phyloP scores from a whole-genome alignment of 2,888 invertebrate species.

The Drosophila merina region DNA sequence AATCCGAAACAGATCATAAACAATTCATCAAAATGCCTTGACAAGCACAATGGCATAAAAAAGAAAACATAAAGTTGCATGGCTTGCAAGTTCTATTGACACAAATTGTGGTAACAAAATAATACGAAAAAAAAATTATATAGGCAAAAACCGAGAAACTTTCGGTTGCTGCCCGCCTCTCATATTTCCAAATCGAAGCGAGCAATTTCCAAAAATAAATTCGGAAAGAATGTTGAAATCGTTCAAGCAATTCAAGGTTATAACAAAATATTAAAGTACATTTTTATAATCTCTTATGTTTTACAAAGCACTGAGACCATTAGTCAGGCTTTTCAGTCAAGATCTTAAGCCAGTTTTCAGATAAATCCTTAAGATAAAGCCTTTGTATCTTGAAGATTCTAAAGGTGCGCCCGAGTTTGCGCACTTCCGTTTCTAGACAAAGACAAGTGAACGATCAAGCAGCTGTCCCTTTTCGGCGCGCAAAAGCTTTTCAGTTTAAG shows the following conservation, averaged over 20 bases:
- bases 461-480: constrained; percentile 60
- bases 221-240: constrained; percentile 50
- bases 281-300: not conserved
- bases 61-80: constrained; percentile 60
- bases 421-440: constrained; percentile 47
- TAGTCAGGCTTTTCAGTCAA: not conserved
- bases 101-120: constrained; percentile 57
- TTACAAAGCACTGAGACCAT: not conserved
- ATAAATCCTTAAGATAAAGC: not conserved
- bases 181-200: constrained; percentile 81
- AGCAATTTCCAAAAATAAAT: constrained; percentile 64
- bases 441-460: constrained; percentile 28
- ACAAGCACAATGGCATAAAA: constrained; percentile 57
- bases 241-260: constrained; percentile 63
- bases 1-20: constrained; percentile 64
- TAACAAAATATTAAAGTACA: constrained; percentile 1
- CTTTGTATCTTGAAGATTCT: constrained; percentile 10
- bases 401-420: constrained; percentile 69
- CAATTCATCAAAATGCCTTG: constrained; percentile 79
- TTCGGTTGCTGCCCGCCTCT: constrained; percentile 59
- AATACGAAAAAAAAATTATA: constrained; percentile 7
- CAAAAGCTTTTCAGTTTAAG: constrained; percentile 56
- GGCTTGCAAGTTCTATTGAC: constrained; percentile 80
- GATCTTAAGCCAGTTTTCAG: not conserved
- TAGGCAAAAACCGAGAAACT: constrained; percentile 37